A percentile compares a stretch with the other conserved stretches of the same genome.
These are phyloP conservation scores for Dysmachus trigonus DNA, from an alignment of 2,888 invertebrate species.

Conservation along the genomic window DNA sequence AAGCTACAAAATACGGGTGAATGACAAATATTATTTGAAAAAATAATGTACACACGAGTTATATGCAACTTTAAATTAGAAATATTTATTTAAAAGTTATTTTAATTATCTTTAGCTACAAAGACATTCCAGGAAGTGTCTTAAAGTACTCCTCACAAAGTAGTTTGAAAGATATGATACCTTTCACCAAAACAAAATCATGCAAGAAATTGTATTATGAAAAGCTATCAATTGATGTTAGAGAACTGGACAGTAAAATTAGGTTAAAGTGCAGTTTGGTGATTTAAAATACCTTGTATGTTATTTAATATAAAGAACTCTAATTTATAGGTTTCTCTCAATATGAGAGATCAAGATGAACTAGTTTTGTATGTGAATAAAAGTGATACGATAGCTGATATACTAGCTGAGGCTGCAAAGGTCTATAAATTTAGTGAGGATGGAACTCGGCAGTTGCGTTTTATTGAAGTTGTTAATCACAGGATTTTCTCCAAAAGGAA, in stretches of 20 bases:
- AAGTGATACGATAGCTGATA: constrained; percentile 84
- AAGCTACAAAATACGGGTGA: no score
- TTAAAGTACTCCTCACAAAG: constrained; percentile 88
- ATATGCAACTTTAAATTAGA: no score
- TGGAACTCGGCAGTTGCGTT: constrained; percentile 85
- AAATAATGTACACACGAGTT: no score
- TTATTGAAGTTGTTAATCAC: constrained; percentile 75
- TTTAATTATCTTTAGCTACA: constrained; percentile 64
- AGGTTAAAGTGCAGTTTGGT: constrained; percentile 87
- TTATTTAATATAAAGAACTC: neutral
- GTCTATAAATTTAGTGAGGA: constrained; percentile 85
- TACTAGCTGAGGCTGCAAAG: constrained; percentile 90
- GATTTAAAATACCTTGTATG: neutral
- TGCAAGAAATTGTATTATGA: constrained; percentile 94
- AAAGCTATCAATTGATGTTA: constrained; percentile 91
- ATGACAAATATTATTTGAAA: no score
- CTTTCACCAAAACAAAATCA: constrained; percentile 85
- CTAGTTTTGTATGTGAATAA: constrained; percentile 93
- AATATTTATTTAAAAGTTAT: no score
- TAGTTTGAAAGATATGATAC: constrained; percentile 84
- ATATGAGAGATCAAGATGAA: constrained; percentile 92
- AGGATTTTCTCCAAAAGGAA: constrained; percentile 72
- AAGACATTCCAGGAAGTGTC: constrained; percentile 88
- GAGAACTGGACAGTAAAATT: constrained; percentile 93
- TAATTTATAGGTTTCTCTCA: constrained; percentile 67